Base-by-base conservation (phyloP, 1,140 invertebrate species). In the Drosophila orena region DNA sequence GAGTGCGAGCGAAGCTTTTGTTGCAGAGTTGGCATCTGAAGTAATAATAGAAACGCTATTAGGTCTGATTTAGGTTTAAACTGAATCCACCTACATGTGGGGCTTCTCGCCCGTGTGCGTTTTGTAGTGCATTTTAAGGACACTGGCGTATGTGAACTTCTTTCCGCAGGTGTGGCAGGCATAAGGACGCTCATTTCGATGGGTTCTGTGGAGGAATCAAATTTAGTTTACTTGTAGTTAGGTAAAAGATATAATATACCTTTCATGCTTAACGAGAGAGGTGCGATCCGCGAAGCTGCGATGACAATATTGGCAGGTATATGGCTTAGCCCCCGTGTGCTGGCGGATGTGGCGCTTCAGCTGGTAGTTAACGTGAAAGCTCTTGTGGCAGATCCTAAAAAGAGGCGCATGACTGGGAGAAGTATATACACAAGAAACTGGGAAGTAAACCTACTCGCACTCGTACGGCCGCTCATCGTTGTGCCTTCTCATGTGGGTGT, bases 121-220 rank as follows among this genome's bases (percentile, higher is more conserved):
- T 56, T 91, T 79, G 14, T 93, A 92, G 68, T 96, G 95, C 20
- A 94, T 92, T 17, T 94, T 93, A 4, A 95, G 90, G 59, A 95
- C 94, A 72, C 94, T 94, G 44, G 94, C 94, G n/a, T 94, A 94
- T 30, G 95, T 95, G 83, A 96, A 97, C 0, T 95, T 94, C 86
- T 96, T 96, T 1, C 94, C 94, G 81, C 96, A 96, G 0, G 93
- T 94, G 0, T 93, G 93, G 64, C 96, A 96, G 35, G 94, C 93
- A 74, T 95, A 96, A 0, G 96, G 96, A 10, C 95, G 92, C 76
- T 96, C 96, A 2, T 97, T 97, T 2, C 95, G 96, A 92, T 98
- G 97, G 11, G 81, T 91, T 40, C 91, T 92, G 47, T 14, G 1
- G 6, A 5, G 10, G 30, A 30, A 3, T 30, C 8, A 7, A 30